phyloP scores from a whole-genome alignment of 1,140 invertebrate genomes.

The Solen grandis region DNA sequence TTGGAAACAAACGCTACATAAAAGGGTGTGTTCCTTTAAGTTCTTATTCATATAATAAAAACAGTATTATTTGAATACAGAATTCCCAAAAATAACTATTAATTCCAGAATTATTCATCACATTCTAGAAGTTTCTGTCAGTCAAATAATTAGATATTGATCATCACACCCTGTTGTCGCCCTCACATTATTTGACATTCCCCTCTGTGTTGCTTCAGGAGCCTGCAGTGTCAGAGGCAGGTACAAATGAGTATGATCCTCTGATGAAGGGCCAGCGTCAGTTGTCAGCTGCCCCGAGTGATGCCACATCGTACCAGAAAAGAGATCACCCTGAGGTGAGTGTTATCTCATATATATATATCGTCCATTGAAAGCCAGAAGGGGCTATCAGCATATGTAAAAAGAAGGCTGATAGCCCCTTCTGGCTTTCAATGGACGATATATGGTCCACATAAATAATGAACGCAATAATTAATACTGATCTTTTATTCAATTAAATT shows the following conservation, averaged over 20 bases:
- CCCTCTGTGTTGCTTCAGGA: neutral
- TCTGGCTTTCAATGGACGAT: too few species aligned
- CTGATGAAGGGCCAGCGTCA: conserved; percentile 59
- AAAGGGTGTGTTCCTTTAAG: too few species aligned
- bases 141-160: too few species aligned
- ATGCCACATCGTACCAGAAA: conserved; percentile 50
- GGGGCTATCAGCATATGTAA: too few species aligned
- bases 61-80: neutral
- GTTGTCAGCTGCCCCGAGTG: conserved; percentile 63
- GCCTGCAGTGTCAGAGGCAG: conserved; percentile 21
- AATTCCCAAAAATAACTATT: neutral
- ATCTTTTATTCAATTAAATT: too few species aligned
- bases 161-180: too few species aligned
- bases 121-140: neutral
- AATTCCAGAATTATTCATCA: neutral
- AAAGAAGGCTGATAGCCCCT: too few species aligned
- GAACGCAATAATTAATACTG: too few species aligned
- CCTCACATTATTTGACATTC: neutral
- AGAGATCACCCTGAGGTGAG: conserved; percentile 24
- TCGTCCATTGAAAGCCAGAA: too few species aligned
- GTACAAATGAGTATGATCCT: conserved; percentile 50
- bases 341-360: neutral
- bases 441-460: too few species aligned
- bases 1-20: too few species aligned
- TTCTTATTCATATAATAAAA: neutral